Conservation (phyloP, 2,113 vertebrate genomes). For the Chloroceryle aenea region DNA sequence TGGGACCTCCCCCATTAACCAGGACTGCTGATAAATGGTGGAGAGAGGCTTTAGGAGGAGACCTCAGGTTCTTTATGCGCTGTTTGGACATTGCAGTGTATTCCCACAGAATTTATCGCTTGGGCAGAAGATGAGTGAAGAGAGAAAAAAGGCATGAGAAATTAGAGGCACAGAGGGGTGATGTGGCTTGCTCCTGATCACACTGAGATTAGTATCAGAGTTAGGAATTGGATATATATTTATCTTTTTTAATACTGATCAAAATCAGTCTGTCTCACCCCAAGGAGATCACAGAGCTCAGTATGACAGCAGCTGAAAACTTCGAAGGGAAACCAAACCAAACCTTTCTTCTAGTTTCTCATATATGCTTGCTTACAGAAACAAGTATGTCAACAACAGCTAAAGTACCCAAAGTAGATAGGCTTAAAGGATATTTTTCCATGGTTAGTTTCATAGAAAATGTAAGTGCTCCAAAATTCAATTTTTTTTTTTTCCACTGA, state of each 20-base stretch:
- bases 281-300: neutral
- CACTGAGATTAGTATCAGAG: conserved; percentile 11
- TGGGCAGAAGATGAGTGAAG: conserved; percentile 27
- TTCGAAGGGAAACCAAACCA: neutral
- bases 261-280: too few species aligned
- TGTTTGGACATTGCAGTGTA: neutral
- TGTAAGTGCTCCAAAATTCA: neutral
- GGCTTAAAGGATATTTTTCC: neutral
- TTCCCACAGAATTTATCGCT: conserved; percentile 3
- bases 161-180: conserved; percentile 1
- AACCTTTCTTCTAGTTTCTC: neutral
- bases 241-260: too few species aligned
- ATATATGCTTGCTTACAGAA: neutral
- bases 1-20: too few species aligned
- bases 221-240: neutral
- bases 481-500: neutral
- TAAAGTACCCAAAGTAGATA: neutral
- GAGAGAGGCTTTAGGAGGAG: neutral
- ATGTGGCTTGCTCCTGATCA: conserved; percentile 7
- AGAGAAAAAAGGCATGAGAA: conserved; percentile 17
- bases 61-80: neutral
- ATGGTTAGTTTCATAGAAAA: neutral
- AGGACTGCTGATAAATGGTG: too few species aligned
- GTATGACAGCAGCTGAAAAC: neutral
- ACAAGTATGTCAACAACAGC: neutral